Base-by-base conservation (phyloP, 1,140 invertebrate species). In the Temnothorax longispinosus region DNA sequence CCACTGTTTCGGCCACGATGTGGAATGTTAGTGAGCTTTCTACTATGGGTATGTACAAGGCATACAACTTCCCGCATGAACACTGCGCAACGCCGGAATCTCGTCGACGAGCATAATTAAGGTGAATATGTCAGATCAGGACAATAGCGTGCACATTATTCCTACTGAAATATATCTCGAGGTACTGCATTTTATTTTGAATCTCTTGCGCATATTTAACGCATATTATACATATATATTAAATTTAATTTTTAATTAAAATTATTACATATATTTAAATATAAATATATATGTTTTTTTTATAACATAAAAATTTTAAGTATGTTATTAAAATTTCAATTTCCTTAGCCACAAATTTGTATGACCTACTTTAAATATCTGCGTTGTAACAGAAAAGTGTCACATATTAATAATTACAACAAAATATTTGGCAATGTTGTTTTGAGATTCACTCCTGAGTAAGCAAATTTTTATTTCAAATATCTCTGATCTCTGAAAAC, bases 51-150 rank as follows among this genome's bases (percentile, higher is more conserved):
- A 82, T 58, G 71, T 54, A 60, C 86, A 78, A 81, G 50, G 67
- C 74, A 15, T 71, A 87, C 69, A 86, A 89, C 90, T 92, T 91
- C 88, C 91, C 89, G 86, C 89, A 86, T 64, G 56, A 65, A 72
- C 88, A 85, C 76, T 67, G 67, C 65, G 87, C 84, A 87, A 86
- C 76, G 44, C 85, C 88, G 91, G 91, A 89, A 93, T 92, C 88
- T 89, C 89, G 85, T 90, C 89, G 88, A 89, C 69, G 87, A 86
- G 78, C 67, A 92, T 92, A 93, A 93, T 94, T 94, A 93, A 93
- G 88, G 92, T 90, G 88, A 58, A 82, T 50, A 44, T 87, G 78
- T 74, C 64, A 77, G 74, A 54, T 81, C 82, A 11, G 38, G 65
- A 89, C 60, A 78, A 78, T 65, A 35, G 58, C 41, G 18, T 21